phyloP scores from a whole-genome alignment of 2,888 invertebrate genomes.

The Dexiosoma caninum region DNA sequence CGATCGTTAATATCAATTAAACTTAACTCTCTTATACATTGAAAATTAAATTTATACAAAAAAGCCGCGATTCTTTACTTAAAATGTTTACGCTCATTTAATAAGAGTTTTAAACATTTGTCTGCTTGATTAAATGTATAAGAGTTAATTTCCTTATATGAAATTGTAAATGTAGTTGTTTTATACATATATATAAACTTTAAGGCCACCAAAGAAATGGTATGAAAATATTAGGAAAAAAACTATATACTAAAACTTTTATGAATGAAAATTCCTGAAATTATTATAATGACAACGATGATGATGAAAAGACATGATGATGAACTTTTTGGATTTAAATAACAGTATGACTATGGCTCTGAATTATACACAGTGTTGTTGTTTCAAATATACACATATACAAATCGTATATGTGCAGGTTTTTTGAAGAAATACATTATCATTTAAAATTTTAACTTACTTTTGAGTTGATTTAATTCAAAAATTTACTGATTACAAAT shows the following conservation, averaged over 20 bases:
- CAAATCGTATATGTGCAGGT: no score
- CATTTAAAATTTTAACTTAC: no score
- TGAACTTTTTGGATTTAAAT: conserved; percentile 3
- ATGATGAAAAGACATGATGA: not conserved
- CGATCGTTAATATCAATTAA: conserved; percentile 21
- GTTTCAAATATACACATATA: no score
- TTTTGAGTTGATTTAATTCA: no score
- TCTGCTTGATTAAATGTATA: not conserved
- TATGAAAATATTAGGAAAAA: not conserved
- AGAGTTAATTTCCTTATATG: not conserved
- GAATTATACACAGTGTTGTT: no score
- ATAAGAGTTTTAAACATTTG: conserved; percentile 4
- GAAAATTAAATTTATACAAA: not conserved
- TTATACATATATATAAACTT: not conserved
- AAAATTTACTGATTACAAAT: no score
- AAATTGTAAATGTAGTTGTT: not conserved
- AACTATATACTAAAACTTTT: conserved; percentile 25
- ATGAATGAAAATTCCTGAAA: conserved; percentile 50
- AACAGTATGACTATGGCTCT: conserved; percentile 10
- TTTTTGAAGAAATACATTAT: no score
- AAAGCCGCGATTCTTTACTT: not conserved
- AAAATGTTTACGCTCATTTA: conserved; percentile 1
- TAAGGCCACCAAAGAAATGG: not conserved
- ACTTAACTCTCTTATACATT: conserved; percentile 37
- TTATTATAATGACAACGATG: not conserved